phyloP scores from a whole-genome alignment of 2,113 vertebrate species.

The Lanius ludovicianus region DNA sequence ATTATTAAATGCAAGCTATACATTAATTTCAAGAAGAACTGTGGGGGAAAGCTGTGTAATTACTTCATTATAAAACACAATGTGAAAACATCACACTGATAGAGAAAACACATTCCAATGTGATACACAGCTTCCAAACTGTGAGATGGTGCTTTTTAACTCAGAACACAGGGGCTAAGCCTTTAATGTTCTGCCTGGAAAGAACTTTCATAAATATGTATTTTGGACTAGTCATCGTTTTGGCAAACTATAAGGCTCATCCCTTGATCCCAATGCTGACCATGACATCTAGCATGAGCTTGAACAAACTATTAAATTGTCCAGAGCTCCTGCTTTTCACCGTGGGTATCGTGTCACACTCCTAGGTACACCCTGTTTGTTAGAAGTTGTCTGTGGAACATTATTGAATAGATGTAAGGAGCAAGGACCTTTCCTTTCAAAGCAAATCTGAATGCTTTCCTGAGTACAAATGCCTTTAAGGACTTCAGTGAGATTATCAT shows the following conservation, averaged over 20 bases:
- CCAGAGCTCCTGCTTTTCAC: background rate
- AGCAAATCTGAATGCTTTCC: background rate
- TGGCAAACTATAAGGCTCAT: background rate
- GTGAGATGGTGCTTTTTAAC: background rate
- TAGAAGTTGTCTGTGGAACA: background rate
- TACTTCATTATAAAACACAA: background rate
- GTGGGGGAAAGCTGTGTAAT: background rate
- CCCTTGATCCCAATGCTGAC: background rate
- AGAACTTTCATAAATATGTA: background rate
- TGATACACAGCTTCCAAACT: background rate
- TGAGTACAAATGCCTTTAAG: background rate
- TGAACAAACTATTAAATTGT: background rate
- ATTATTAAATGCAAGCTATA: background rate
- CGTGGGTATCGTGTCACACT: background rate
- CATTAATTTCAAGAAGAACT: background rate
- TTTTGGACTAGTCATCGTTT: background rate
- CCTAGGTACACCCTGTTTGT: background rate
- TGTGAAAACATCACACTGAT: background rate
- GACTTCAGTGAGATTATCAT: background rate
- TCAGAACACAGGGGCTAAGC: background rate
- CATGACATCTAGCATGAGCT: background rate
- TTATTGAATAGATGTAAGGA: background rate
- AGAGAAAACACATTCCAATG: background rate
- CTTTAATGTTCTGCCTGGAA: background rate
- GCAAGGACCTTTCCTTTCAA: background rate